Evolutionary conservation across 2,797 vertebrate genomes (phyloP).

Genomic region (Numenius phaeopus): DNA sequence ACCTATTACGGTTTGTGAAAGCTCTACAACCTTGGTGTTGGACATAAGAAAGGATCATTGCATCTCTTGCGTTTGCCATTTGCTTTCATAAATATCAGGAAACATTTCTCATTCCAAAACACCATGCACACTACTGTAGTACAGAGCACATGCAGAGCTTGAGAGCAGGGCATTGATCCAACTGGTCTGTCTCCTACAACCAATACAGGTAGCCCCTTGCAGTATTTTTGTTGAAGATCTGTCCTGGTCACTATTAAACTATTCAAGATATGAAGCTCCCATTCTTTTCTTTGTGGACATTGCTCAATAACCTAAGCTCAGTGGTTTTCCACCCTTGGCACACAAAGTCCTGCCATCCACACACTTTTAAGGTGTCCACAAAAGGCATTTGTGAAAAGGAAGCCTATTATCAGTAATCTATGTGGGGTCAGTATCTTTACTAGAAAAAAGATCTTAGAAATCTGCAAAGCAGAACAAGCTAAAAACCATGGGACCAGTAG

Average conservation of each 20-base stretch:
- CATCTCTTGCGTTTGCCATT: not conserved
- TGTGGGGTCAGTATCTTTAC: not conserved
- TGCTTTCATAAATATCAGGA: not conserved
- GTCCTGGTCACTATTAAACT: not conserved
- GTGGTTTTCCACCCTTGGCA: not conserved
- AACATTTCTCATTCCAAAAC: not conserved
- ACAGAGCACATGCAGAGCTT: not conserved
- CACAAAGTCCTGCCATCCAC: not conserved
- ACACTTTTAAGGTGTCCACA: not conserved
- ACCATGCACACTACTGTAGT: not conserved
- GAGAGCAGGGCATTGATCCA: not conserved
- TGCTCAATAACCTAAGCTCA: not conserved
- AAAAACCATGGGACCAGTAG: not conserved
- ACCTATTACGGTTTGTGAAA: not conserved
- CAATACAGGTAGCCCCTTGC: not conserved
- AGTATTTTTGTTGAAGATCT: not conserved
- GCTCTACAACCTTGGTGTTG: not conserved
- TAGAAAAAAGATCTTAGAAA: not conserved
- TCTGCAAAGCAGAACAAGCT: not conserved
- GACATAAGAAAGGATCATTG: not conserved
- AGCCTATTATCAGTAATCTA: not conserved
- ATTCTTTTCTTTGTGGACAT: not conserved
- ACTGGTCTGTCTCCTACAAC: not conserved
- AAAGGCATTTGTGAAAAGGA: not conserved
- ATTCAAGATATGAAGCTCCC: not conserved